Evolutionary conservation across 2,113 vertebrate species (phyloP).

Genomic region (Morone saxatilis): DNA sequence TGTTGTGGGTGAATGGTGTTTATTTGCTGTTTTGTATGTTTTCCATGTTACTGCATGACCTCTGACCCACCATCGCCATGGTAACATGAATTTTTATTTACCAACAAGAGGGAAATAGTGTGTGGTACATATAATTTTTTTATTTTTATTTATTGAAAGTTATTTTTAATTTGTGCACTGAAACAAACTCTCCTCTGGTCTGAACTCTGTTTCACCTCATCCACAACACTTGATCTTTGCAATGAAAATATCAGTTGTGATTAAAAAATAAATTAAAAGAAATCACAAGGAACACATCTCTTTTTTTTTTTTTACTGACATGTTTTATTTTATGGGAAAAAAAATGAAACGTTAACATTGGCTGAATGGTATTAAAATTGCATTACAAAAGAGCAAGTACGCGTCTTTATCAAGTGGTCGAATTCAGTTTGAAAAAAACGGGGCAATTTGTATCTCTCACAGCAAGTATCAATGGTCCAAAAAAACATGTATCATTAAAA

Average conservation of each 20-base stretch:
- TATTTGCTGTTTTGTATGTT: constrained; percentile 24
- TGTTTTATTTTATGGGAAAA: constrained; percentile 77
- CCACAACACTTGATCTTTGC: constrained; percentile 72
- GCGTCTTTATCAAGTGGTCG: constrained; percentile 60
- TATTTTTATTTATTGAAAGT: constrained; percentile 79
- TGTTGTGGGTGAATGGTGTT: constrained; percentile 42
- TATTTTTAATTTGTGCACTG: constrained; percentile 78
- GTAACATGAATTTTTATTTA: background rate
- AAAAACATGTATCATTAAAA: constrained; percentile 47
- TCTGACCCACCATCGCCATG: background rate
- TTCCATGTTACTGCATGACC: constrained; percentile 64
- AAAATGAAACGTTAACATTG: constrained; percentile 70
- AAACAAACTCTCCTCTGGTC: constrained; percentile 59
- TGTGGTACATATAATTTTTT: constrained; percentile 68
- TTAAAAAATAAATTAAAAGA: constrained; percentile 19
- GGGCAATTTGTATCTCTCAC: constrained; percentile 45
- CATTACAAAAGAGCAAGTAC: constrained; percentile 75
- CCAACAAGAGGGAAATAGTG: constrained; percentile 40
- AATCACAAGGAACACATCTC: background rate
- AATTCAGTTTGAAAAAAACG: constrained; percentile 29
- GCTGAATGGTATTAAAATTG: constrained; percentile 76
- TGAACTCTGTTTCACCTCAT: constrained; percentile 66
- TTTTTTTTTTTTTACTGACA: constrained; percentile 46
- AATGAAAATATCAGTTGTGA: constrained; percentile 63
- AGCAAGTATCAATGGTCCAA: constrained; percentile 54